Evolutionary conservation across 2,888 invertebrate genomes (phyloP), one percentile per base, ranked within the genome.

Genomic region (Drosophila austrosaltans): DNA sequence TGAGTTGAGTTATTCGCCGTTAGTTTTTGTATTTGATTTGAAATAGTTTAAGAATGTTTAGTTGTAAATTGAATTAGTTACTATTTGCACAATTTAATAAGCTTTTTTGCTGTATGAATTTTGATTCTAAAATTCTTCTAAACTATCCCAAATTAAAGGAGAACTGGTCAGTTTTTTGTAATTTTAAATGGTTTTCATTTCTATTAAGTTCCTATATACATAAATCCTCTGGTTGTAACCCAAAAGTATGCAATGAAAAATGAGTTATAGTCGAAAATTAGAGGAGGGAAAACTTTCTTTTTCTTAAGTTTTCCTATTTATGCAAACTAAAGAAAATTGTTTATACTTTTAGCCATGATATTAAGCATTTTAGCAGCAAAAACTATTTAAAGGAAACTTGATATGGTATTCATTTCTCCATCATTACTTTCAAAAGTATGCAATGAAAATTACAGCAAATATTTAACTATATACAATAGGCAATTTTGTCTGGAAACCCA

Each of bases 1-100:
- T 25, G 3, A 73, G 48, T 58, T 69, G 59, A 64, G 64, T 75
- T 73, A 74, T 63, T 59, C 63, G 22, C 56, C 62, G 63, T 65
- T 73, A 36, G 40, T 70, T 71, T 44, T 56, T 73, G 62, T 71
- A 72, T 76, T 76, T 53, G 69, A 63, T 69, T 79, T 67, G 68
- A 2, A 48, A 48, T 48, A 25, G 48, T 73, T 42, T 30, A 56
- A 59, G 25, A 48, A 68, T 63, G 54, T 69, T 68, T 62, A 61
- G 7, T 40, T 28, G 53, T 12, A 30, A 67, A 63, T 74, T 63
- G 16, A 63, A 63, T 60, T 67, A 44, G 5, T 48, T 25, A 48
- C 44, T 48, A 10, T 22, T 48, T 28, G 28, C 28, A 28, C 4
- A 28, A 28, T 28, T 48, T 5, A 48, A 12, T 48, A 12, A 48